phyloP scores from a whole-genome alignment of 2,113 vertebrate genomes.

The Sorex fumeus region DNA sequence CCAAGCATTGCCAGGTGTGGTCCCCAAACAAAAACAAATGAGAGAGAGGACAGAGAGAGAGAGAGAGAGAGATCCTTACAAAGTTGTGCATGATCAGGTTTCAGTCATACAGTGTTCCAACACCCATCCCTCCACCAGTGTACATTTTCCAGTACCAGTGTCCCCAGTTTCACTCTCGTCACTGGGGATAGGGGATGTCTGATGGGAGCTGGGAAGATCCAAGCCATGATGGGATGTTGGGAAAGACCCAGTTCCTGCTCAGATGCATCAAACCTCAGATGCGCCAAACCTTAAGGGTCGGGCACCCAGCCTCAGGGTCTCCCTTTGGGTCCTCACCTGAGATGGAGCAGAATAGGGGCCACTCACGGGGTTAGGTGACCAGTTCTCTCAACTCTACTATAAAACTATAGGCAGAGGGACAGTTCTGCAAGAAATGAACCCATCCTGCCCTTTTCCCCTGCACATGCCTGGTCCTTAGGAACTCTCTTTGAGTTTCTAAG shows the following conservation, averaged over 20 bases:
- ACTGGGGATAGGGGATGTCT: background rate
- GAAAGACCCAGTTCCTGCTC: too few relatives aligned
- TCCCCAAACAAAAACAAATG: too few relatives aligned
- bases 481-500: constrained; percentile 4
- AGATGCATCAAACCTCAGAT: background rate
- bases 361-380: background rate
- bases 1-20: too few relatives aligned
- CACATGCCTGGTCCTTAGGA: background rate
- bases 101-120: too few relatives aligned
- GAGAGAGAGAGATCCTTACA: too few relatives aligned
- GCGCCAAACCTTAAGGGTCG: background rate
- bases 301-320: background rate
- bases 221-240: background rate
- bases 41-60: too few relatives aligned
- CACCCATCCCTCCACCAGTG: too few relatives aligned
- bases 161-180: too few relatives aligned
- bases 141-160: too few relatives aligned
- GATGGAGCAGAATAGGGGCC: background rate
- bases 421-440: background rate
- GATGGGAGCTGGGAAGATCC: background rate
- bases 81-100: too few relatives aligned
- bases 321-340: background rate
- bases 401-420: background rate
- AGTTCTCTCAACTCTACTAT: background rate
- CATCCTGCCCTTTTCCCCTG: background rate